Evolutionary conservation across 2,113 vertebrate species (phyloP).

Genomic region (Epinephelus cyanopodus): DNA sequence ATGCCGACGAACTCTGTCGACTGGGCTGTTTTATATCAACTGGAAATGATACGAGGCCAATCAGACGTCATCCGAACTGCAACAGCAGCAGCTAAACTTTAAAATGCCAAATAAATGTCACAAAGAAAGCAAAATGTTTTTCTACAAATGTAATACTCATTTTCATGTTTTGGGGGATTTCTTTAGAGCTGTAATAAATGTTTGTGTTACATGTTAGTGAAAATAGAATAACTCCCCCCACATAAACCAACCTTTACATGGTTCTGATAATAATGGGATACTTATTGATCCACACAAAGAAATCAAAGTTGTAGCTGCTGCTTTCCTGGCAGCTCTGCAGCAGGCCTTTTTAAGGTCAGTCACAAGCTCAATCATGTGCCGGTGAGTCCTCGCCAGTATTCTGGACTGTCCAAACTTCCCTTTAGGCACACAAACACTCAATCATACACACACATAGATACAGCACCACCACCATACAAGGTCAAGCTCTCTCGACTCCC

Average conservation of each 20-base stretch:
- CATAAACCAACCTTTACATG: not conserved
- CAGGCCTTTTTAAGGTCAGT: constrained; percentile 55
- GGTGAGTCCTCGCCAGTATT: constrained; percentile 31
- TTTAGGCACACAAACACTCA: constrained; percentile 26
- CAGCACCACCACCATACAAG: constrained; percentile 66
- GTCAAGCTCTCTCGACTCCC: constrained; percentile 49
- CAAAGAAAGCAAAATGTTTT: not conserved
- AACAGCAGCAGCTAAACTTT: not conserved
- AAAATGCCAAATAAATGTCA: not conserved
- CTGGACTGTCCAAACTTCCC: constrained; percentile 67
- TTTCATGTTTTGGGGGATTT: too few relatives aligned
- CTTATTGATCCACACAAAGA: constrained; percentile 51
- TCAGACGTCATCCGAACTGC: not conserved
- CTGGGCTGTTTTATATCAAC: not conserved
- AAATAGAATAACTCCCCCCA: not conserved
- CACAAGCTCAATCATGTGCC: constrained; percentile 69
- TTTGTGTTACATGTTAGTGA: not conserved
- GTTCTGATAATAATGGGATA: constrained; percentile 32
- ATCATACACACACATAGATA: constrained; percentile 13
- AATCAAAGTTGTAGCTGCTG: constrained; percentile 58
- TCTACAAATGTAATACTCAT: not conserved
- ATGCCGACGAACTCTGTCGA: too few relatives aligned
- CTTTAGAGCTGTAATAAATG: not conserved
- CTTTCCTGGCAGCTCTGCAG: constrained; percentile 38
- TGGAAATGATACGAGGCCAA: not conserved